Percentiles rank a stretch among this genome's conserved stretches.
phyloP scores from a whole-genome alignment of 2,797 vertebrate species.

The Protonibea diacanthus region DNA sequence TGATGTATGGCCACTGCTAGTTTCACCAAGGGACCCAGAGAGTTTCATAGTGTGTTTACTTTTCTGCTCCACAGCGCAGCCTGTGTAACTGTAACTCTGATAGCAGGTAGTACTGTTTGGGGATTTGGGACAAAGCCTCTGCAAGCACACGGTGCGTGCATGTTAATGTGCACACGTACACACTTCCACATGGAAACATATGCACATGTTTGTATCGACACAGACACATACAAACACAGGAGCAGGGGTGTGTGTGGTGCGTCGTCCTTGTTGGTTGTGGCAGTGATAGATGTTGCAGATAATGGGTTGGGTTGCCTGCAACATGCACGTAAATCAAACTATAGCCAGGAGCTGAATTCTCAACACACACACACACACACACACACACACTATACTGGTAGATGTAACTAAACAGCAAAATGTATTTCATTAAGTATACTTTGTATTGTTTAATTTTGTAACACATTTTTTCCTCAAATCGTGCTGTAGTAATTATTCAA shows the following conservation, averaged over 20 bases:
- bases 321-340: conserved; percentile 64
- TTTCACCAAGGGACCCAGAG: conserved; percentile 60
- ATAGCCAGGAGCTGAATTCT: conserved; percentile 15
- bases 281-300: conserved; percentile 73
- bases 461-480: neutral
- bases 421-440: neutral
- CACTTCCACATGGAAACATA: conserved; percentile 22
- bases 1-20: conserved; percentile 74
- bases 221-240: neutral
- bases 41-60: conserved; percentile 72
- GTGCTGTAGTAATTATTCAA: neutral
- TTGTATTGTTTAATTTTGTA: neutral
- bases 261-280: conserved; percentile 44
- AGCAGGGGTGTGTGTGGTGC: conserved; percentile 21
- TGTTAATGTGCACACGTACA: conserved; percentile 27
- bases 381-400: neutral
- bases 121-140: conserved; percentile 64
- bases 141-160: conserved; percentile 16
- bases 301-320: conserved; percentile 18
- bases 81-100: conserved; percentile 65
- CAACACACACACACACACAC: neutral
- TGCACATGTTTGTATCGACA: conserved; percentile 1
- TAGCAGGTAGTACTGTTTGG: conserved; percentile 59
- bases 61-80: conserved; percentile 56
- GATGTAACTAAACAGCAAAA: conserved; percentile 6